A percentile compares a stretch with the other conserved stretches of the same genome.
phyloP scores from a whole-genome alignment of 64 coral and sea anemone genomes.

The Montipora foliosa region DNA sequence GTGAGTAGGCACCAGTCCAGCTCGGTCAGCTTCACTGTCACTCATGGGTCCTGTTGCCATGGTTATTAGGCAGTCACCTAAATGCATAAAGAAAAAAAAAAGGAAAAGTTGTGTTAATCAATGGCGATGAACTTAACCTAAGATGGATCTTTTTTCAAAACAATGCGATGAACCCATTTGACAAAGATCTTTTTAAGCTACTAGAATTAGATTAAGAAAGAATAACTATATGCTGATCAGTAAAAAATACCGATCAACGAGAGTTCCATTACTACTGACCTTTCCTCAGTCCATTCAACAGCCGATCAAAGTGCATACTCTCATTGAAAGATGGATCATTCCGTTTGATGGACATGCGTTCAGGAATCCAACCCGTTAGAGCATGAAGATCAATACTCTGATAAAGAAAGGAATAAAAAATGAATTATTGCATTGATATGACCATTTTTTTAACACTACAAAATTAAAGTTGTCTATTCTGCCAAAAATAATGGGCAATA shows the following conservation, averaged over 20 bases:
- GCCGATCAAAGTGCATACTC: constrained; percentile 73
- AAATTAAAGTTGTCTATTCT: no score
- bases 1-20: constrained; percentile 97
- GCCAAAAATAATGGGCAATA: no score
- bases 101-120: no score
- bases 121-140: background rate
- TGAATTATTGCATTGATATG: no score
- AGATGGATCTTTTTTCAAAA: background rate
- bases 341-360: constrained; percentile 75
- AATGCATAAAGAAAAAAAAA: background rate
- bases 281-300: constrained; percentile 56
- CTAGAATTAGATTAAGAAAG: no score
- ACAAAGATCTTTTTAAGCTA: no score
- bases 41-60: constrained; percentile 92
- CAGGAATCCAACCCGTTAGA: constrained; percentile 81
- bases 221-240: background rate
- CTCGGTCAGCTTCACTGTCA: constrained; percentile 86
- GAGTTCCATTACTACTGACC: constrained; percentile 4
- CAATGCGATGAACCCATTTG: background rate
- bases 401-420: background rate
- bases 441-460: no score
- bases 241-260: no score
- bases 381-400: constrained; percentile 82
- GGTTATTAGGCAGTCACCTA: constrained; percentile 98
- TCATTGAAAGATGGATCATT: constrained; percentile 69